Conservation (phyloP, 1,140 invertebrate species). For the Drosophila kepulauana region DNA sequence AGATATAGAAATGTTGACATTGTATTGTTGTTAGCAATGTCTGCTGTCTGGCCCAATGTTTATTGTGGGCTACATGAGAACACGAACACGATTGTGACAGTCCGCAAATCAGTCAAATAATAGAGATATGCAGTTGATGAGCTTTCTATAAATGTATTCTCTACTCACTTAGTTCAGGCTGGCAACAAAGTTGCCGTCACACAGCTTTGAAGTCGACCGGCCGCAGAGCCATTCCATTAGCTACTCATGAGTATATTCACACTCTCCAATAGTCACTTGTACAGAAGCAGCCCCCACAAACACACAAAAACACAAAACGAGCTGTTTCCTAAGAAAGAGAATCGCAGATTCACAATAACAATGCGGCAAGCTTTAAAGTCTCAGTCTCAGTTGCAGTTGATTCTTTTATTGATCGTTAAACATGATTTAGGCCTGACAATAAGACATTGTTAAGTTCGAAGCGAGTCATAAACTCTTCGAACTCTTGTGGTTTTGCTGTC, state of each 20-base stretch:
- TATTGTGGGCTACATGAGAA: slow-evolving; percentile 39
- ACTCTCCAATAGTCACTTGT: slow-evolving; percentile 41
- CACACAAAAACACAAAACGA: slow-evolving; percentile 36
- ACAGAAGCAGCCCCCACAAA: slow-evolving; percentile 50
- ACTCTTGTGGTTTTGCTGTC: slow-evolving; percentile 60
- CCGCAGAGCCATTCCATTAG: slow-evolving; percentile 64
- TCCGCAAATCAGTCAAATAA: slow-evolving; percentile 47
- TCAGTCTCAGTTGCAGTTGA: slow-evolving; percentile 14
- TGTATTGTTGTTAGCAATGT: slow-evolving; percentile 48
- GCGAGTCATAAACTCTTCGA: slow-evolving; percentile 53
- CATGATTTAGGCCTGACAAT: slow-evolving; percentile 81
- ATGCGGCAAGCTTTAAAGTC: slow-evolving; percentile 15
- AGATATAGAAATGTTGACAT: slow-evolving; percentile 63
- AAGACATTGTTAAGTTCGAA: slow-evolving; percentile 72
- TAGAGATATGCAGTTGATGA: slow-evolving; percentile 41
- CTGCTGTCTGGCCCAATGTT: slow-evolving; percentile 32
- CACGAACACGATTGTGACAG: slow-evolving; percentile 5
- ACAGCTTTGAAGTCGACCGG: slow-evolving; percentile 71
- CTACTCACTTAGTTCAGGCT: neutral
- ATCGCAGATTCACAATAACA: slow-evolving; percentile 28
- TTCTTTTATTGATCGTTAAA: slow-evolving; percentile 81
- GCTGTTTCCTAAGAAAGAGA: slow-evolving; percentile 70
- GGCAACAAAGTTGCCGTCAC: slow-evolving; percentile 61
- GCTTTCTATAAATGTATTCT: slow-evolving; percentile 18
- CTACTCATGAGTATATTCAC: slow-evolving; percentile 40